These are phyloP conservation scores for Aphelocoma coerulescens DNA, from an alignment of 2,113 vertebrate genomes.

Conservation along the genomic window DNA sequence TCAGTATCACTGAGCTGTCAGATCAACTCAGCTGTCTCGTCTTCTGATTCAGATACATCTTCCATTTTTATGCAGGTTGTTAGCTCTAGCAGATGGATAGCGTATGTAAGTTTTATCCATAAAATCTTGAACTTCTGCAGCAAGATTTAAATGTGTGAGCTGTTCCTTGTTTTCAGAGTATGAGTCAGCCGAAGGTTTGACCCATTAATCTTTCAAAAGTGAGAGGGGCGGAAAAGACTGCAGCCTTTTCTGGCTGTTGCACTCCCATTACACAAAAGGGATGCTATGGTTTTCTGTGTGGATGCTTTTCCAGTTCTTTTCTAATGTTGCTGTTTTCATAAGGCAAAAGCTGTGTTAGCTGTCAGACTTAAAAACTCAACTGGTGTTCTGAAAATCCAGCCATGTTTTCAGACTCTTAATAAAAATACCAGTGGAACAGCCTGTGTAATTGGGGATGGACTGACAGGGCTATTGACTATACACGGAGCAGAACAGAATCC, in stretches of 20 bases:
- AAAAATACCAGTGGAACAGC: neutral
- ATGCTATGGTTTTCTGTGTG: neutral
- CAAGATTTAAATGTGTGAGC: conserved; percentile 16
- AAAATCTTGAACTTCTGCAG: conserved; percentile 1
- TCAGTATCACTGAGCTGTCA: neutral
- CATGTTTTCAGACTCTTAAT: neutral
- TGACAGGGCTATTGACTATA: neutral
- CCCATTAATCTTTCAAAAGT: conserved; percentile 28
- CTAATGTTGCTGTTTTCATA: neutral
- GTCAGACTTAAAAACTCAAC: neutral
- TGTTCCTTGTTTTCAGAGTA: neutral
- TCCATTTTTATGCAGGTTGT: neutral
- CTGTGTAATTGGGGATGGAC: neutral
- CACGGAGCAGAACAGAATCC: neutral
- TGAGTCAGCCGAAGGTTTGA: conserved; percentile 32
- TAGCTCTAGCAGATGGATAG: conserved; percentile 22
- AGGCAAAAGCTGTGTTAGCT: neutral
- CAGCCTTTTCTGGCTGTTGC: neutral
- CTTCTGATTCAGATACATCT: conserved; percentile 11
- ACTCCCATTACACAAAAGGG: neutral
- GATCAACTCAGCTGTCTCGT: neutral
- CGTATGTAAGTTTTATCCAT: neutral
- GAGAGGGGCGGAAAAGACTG: neutral
- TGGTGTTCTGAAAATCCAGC: neutral
- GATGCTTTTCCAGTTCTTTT: neutral